Evolutionary conservation across 2,888 invertebrate genomes (phyloP), one percentile per base, ranked within the genome.

Genomic region (Thelaira solivaga): DNA sequence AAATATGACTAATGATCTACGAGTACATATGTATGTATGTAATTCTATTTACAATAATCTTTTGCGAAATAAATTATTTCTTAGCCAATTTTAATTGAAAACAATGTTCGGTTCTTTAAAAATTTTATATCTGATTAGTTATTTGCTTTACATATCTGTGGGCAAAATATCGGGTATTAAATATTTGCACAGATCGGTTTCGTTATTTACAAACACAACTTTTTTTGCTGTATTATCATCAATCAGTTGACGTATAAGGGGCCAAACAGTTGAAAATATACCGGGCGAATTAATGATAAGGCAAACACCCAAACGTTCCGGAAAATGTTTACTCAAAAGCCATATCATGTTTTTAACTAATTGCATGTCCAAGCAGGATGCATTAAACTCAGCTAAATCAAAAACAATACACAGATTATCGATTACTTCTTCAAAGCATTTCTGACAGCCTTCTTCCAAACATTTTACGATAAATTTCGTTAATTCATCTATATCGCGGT

Each of bases 331-430:
- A 83, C 93, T 93, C 10, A 95, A 90, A 39, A 95, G 87, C 94
- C 94, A 94, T 80, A 95, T 94, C 34, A 95, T 89, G 86, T 94
- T 94, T 87, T 94, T 94, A 11, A 95, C 91, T 76, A 95, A 91
- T 86, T 94, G 94, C 86, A 95, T 95, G 85, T 95, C 95, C 94
- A 95, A 94, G 84, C 94, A 94, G 45, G 92, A 92, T 45, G 94
- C 89, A 71, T 93, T 93, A 85, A 95, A 95, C 24, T 86, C 92
- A 81, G 92, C 92, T 81, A 95, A 88, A 88, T 95, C 95, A 88
- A 95, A 95, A 39, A 95, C 92, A 85, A 95, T 94, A 85, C 95
- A 95, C 16, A 95, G 87, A 84, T 94, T 94, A 88, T 95, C 95
- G 16, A 93, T 91, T 2, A 94, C 93, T 87, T 94, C 94, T 86